Conservation (phyloP, 2,797 vertebrate genomes). For the Sebastes hubbsi region DNA sequence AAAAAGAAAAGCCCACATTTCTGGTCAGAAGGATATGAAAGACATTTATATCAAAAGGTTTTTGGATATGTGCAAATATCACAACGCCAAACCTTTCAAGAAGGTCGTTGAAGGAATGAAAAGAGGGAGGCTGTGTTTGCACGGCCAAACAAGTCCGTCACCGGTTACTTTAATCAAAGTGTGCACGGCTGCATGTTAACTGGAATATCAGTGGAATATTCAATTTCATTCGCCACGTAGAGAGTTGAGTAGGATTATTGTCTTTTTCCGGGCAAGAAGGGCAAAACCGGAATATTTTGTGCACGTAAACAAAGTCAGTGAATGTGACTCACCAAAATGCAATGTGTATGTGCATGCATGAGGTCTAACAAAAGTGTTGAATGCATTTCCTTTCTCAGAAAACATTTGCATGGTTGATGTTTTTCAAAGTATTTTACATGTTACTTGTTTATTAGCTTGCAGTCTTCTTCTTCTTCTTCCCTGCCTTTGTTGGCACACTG, state of each 20-base stretch:
- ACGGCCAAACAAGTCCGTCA: too few relatives aligned
- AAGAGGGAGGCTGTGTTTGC: too few relatives aligned
- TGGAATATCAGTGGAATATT: not conserved
- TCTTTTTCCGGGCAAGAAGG: too few relatives aligned
- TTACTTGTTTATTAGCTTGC: not conserved
- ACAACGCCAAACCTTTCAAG: too few relatives aligned
- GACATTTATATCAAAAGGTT: too few relatives aligned
- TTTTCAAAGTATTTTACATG: too few relatives aligned
- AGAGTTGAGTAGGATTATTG: accelerated
- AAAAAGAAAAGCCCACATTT: too few relatives aligned
- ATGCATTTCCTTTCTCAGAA: not conserved
- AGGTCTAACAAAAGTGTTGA: not conserved
- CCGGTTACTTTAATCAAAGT: not conserved
- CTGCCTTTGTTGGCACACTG: not conserved
- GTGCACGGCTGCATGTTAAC: not conserved
- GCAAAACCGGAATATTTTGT: not conserved
- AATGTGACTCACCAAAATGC: not conserved
- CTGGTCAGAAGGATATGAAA: too few relatives aligned
- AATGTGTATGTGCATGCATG: not conserved
- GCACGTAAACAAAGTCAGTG: not conserved
- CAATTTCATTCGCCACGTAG: not conserved
- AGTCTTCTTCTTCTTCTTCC: not conserved
- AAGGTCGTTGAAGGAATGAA: too few relatives aligned
- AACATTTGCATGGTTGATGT: not conserved
- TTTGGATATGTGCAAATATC: too few relatives aligned